Conservation (phyloP, 2,888 invertebrate species). For the Ectemnius cavifrons region DNA sequence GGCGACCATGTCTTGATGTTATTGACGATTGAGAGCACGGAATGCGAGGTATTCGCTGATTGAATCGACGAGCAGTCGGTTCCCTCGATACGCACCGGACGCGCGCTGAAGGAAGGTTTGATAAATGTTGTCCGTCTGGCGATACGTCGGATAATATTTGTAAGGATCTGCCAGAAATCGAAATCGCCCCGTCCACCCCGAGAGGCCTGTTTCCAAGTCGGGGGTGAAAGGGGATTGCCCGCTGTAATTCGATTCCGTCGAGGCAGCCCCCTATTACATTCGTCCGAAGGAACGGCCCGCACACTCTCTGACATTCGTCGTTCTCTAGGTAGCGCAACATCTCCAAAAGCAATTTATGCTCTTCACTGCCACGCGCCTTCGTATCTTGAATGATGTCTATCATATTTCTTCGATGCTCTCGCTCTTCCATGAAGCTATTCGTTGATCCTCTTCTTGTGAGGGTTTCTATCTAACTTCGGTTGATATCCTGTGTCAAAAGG, state of each 20-base stretch:
- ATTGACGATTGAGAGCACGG: constrained; percentile 68
- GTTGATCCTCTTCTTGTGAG: constrained; percentile 6
- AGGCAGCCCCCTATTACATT: constrained; percentile 31
- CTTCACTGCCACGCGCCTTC: constrained; percentile 5
- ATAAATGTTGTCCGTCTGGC: constrained; percentile 73
- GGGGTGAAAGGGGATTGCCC: constrained; percentile 56
- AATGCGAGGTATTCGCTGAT: constrained; percentile 75
- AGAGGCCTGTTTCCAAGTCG: background rate
- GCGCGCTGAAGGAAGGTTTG: constrained; percentile 59
- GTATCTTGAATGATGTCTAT: constrained; percentile 52
- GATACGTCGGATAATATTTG: constrained; percentile 75
- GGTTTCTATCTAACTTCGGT: background rate
- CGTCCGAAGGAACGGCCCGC: constrained; percentile 34
- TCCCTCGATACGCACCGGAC: constrained; percentile 36
- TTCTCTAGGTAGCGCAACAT: constrained; percentile 28
- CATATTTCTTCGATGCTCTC: constrained; percentile 43
- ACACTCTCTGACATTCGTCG: constrained; percentile 40
- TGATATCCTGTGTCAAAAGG: constrained; percentile 14
- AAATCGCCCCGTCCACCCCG: constrained; percentile 26
- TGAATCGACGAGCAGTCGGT: constrained; percentile 66
- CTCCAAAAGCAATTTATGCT: constrained; percentile 47
- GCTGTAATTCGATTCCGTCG: constrained; percentile 67
- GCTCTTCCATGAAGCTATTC: constrained; percentile 48
- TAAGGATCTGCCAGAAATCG: constrained; percentile 64
- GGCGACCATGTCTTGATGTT: constrained; percentile 65